Base-by-base conservation (phyloP, 2,888 invertebrate species). In the Pocota personata region DNA sequence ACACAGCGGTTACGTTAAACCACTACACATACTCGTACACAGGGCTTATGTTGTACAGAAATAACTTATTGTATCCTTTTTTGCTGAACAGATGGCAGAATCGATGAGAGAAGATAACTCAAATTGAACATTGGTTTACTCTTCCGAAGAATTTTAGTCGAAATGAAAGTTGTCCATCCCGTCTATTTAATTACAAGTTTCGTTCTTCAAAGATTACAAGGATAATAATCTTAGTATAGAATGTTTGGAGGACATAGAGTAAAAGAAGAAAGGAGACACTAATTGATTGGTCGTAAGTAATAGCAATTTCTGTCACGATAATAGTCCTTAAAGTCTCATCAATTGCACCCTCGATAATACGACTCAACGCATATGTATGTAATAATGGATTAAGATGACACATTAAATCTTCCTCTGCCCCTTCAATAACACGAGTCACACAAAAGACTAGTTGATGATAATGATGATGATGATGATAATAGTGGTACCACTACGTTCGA, bases 351-450 rank as follows among this genome's bases (percentile, higher is more conserved):
- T 30, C 12, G 30, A 32, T 52, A 52, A 24, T 16, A 14, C 7
- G n/a, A 27, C 32, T 30, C 55, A 55, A 55, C 30, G 40, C 19
- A 43, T 43, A 32, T 60, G 32, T 43, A 32, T 60, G 32, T 66
- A 58, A 40, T 43, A 73, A 80, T 37, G 60, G 50, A 55, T 62
- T 82, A 69, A 60, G n/a, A 62, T 66, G 82, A 67, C 46, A 66
- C 82, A 64, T 72, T 72, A 67, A 60, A 75, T 71, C 14, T 72
- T 48, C 40, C 19, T 27, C 46, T 14, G n/a, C 24, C 62, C 35
- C 1, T 14, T 27, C 46, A 37, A 40, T 40, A 37, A 4, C 4
- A 57, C n/a, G 19, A 37, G 2, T 50, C 10, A 62, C 37, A 62
- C 55, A 77, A 62, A 64, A 43, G 57, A 55, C 32, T 12, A 57